Conservation (phyloP, 92 coral and sea anemone genomes). For the Montipora capitata region DNA sequence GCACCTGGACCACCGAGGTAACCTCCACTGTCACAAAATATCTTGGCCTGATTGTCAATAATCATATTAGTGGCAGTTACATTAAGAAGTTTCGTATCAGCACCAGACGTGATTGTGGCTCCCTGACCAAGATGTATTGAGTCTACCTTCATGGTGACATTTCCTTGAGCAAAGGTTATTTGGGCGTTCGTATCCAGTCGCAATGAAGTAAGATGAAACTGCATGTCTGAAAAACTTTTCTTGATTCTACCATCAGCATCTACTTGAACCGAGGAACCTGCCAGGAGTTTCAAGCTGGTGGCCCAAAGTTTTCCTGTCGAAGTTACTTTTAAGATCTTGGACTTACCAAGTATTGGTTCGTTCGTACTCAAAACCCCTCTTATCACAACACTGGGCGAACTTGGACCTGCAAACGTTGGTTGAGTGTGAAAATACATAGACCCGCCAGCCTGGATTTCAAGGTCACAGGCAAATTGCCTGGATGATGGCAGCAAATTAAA, state of each 20-base stretch:
- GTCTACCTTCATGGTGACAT: conserved; percentile 59
- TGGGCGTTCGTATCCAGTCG: conserved; percentile 60
- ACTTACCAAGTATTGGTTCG: conserved; percentile 63
- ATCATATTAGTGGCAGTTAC: conserved; percentile 71
- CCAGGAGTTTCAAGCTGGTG: conserved; percentile 66
- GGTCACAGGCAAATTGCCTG: conserved; percentile 76
- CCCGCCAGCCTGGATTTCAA: conserved; percentile 81
- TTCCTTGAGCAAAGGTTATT: conserved; percentile 64
- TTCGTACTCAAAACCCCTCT: conserved; percentile 76
- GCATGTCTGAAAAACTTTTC: conserved; percentile 46
- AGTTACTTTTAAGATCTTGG: conserved; percentile 46
- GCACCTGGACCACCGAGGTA: conserved; percentile 84
- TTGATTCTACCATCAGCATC: conserved; percentile 47
- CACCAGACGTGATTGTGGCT: conserved; percentile 67
- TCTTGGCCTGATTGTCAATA: conserved; percentile 80
- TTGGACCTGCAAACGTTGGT: conserved; percentile 76
- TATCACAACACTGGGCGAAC: conserved; percentile 73
- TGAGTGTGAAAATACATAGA: conserved; percentile 64
- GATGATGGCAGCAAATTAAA: conserved; percentile 43
- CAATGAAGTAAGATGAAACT: conserved; percentile 67
- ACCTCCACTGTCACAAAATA: conserved; percentile 81
- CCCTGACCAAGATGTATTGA: conserved; percentile 64
- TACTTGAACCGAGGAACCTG: conserved; percentile 62
- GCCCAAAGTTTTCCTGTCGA: conserved; percentile 76
- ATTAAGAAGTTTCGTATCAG: conserved; percentile 75